A percentile compares a stretch with the other conserved stretches of the same genome.
phyloP scores from a whole-genome alignment of 2,888 invertebrate genomes.

The Vannuccia rotundouncinata region DNA sequence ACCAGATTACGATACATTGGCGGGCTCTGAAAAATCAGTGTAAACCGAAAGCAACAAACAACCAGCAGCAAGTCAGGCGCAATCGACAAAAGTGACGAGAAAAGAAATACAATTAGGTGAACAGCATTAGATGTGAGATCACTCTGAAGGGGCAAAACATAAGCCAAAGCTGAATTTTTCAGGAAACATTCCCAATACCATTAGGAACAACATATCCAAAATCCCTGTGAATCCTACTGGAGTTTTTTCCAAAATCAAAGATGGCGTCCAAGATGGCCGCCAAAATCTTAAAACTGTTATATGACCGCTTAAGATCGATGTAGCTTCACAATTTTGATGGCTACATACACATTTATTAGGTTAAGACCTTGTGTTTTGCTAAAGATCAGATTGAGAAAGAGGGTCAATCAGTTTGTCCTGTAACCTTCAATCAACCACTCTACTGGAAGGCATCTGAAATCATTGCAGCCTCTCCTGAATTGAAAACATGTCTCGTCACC shows the following conservation, averaged over 20 bases:
- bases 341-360: neutral
- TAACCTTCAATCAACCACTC: conserved; percentile 42
- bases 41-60: too few relatives aligned
- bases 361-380: neutral
- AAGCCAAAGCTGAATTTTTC: too few relatives aligned
- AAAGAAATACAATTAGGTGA: neutral
- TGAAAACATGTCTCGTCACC: conserved; percentile 43
- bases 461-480: conserved; percentile 35
- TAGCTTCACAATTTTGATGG: too few relatives aligned
- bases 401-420: conserved; percentile 16
- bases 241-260: neutral
- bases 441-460: conserved; percentile 42
- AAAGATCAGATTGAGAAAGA: neutral
- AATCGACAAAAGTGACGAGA: neutral
- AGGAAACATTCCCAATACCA: too few relatives aligned
- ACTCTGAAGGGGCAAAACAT: too few relatives aligned
- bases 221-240: neutral
- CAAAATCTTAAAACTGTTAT: too few relatives aligned
- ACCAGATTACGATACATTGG: too few relatives aligned
- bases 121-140: too few relatives aligned
- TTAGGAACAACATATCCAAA: neutral
- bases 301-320: too few relatives aligned
- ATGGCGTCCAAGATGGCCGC: neutral
- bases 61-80: neutral
- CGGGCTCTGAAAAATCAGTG: too few relatives aligned